A percentile compares a stretch with the other conserved stretches of the same genome.
Evolutionary conservation across 2,888 invertebrate genomes (phyloP).

Genomic region (Rotaria magnacalcarata): DNA sequence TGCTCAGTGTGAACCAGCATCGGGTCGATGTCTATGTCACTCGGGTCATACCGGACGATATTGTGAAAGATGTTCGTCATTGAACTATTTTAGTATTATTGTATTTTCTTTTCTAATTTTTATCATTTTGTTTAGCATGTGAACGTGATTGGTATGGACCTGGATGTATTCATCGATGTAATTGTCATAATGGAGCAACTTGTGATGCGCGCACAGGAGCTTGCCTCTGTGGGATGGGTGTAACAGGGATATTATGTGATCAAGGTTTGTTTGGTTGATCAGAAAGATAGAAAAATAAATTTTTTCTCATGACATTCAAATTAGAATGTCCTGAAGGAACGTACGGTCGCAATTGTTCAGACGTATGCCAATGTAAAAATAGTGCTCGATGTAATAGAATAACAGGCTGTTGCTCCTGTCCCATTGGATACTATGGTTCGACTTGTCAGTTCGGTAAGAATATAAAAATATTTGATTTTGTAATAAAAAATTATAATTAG

Average conservation of each 20-base stretch:
- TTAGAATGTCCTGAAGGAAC: conserved; percentile 24
- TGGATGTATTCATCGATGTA: conserved; percentile 11
- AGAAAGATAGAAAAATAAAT: background rate
- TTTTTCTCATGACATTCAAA: background rate
- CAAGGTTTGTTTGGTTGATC: background rate
- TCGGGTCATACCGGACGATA: background rate
- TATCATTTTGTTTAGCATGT: background rate
- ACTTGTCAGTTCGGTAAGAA: conserved; percentile 6
- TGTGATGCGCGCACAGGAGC: background rate
- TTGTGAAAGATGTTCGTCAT: conserved; percentile 4
- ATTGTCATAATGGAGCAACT: background rate
- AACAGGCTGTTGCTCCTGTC: background rate
- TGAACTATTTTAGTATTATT: background rate
- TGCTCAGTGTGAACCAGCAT: background rate
- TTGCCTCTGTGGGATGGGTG: background rate
- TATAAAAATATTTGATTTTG: background rate
- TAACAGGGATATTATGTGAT: conserved; percentile 16
- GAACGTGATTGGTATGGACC: conserved; percentile 21
- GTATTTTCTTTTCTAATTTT: background rate
- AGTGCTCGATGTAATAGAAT: conserved; percentile 12
- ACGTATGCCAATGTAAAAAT: conserved; percentile 26
- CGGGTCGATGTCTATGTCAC: background rate
- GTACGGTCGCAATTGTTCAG: background rate
- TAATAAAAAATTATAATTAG: background rate
- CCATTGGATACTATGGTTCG: background rate